phyloP scores from a whole-genome alignment of 2,113 vertebrate genomes.

The Platichthys stellatus region DNA sequence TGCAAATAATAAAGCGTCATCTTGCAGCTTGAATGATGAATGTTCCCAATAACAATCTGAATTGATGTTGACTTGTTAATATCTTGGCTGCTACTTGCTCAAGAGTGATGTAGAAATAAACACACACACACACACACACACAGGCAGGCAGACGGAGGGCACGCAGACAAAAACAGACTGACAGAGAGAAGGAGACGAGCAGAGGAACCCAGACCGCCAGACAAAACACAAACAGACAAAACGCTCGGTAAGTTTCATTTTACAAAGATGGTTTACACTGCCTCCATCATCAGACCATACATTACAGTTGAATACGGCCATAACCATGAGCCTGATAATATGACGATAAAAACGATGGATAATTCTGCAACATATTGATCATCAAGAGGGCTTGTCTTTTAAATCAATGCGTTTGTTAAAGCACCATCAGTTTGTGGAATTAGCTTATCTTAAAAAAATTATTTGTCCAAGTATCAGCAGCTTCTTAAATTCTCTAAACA shows the following conservation, averaged over 20 bases:
- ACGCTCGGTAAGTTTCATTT: constrained; percentile 30
- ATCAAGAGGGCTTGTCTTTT: no score
- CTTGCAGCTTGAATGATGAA: constrained; percentile 31
- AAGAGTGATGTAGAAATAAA: constrained; percentile 32
- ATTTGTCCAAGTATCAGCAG: background rate
- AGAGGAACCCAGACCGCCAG: constrained; percentile 9
- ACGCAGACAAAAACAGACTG: constrained; percentile 20
- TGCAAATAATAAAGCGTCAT: background rate
- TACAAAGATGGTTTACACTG: constrained; percentile 30
- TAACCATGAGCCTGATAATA: background rate
- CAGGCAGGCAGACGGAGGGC: constrained; percentile 30
- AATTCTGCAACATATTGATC: background rate
- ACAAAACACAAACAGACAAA: constrained; percentile 38
- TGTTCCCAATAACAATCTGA: constrained; percentile 7
- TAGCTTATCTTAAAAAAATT: background rate
- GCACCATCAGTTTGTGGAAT: background rate
- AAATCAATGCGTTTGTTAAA: no score
- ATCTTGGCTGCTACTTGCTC: constrained; percentile 16
- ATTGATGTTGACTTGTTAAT: constrained; percentile 26
- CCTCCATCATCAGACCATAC: constrained; percentile 15
- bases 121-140: background rate
- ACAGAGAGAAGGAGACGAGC: constrained; percentile 17
- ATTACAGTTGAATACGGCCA: constrained; percentile 22
- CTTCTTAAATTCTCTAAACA: background rate
- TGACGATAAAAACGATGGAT: background rate